phyloP scores from a whole-genome alignment of 2,888 invertebrate species.

The Coremacera marginata region DNA sequence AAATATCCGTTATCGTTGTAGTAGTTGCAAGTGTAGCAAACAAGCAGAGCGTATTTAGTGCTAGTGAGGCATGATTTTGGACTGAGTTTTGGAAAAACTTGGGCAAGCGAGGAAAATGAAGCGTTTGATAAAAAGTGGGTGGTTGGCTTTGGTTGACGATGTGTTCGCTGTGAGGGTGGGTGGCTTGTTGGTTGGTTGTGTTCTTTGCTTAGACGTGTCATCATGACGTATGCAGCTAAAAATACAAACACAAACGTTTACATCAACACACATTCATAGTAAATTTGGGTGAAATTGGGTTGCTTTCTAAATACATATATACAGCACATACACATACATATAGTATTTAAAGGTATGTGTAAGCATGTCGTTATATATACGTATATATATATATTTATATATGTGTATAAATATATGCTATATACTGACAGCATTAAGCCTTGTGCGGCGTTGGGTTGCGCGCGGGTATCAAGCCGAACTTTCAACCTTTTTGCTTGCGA shows the following conservation, averaged over 20 bases:
- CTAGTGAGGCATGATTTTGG: background rate
- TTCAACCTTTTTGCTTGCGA: too few species aligned
- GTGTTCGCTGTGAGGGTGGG: constrained; percentile 9
- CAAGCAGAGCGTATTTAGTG: background rate
- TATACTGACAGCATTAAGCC: too few species aligned
- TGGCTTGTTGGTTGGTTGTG: background rate
- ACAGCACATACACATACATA: background rate
- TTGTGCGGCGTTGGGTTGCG: too few species aligned
- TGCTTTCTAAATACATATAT: background rate
- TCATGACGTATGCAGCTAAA: constrained; percentile 64
- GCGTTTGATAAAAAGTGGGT: background rate
- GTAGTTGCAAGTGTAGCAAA: background rate
- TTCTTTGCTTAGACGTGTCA: constrained; percentile 59
- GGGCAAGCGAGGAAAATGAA: background rate
- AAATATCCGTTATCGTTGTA: background rate
- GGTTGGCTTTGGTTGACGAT: constrained; percentile 4
- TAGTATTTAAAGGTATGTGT: background rate
- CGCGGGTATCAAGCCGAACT: too few species aligned
- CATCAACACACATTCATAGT: background rate
- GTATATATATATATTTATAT: constrained; percentile 13
- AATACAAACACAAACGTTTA: constrained; percentile 34
- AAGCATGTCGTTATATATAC: background rate
- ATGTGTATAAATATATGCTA: background rate
- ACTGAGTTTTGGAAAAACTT: background rate
- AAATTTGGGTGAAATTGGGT: constrained; percentile 31